phyloP scores from a whole-genome alignment of 2,113 vertebrate genomes.

The Mesembrinibis cayennensis region DNA sequence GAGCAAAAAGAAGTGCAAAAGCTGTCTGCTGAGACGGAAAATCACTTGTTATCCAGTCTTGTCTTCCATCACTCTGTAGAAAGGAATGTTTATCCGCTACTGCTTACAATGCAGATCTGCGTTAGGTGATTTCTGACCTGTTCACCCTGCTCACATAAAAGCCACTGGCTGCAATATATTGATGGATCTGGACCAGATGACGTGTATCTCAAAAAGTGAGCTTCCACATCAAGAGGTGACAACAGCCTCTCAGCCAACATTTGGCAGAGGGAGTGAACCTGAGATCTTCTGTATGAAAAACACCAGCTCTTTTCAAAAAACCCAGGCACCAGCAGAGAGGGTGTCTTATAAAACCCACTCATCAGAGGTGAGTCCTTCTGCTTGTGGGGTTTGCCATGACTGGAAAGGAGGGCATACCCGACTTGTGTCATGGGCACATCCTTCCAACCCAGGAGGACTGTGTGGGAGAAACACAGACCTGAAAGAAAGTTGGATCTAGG shows the following conservation, averaged over 20 bases:
- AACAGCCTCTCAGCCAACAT: background rate
- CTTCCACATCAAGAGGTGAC: background rate
- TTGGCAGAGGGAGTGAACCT: background rate
- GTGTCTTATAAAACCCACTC: background rate
- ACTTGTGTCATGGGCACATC: background rate
- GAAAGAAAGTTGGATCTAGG: background rate
- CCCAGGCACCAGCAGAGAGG: background rate
- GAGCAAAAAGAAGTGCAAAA: background rate
- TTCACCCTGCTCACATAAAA: background rate
- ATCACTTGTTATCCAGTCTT: background rate
- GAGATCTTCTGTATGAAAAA: background rate
- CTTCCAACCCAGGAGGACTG: background rate
- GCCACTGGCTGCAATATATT: background rate
- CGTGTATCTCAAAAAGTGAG: rapidly evolving
- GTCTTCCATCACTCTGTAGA: background rate
- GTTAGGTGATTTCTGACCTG: background rate
- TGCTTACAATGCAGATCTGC: background rate
- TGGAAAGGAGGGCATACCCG: background rate
- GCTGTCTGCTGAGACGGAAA: background rate
- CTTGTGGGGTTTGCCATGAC: background rate
- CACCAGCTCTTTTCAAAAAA: background rate
- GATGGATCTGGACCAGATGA: background rate
- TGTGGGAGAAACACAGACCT: background rate
- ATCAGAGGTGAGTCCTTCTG: background rate
- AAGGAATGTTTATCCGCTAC: background rate